These are phyloP conservation scores for Piscicola geometra DNA, from an alignment of 2,888 invertebrate species.

Conservation along the genomic window DNA sequence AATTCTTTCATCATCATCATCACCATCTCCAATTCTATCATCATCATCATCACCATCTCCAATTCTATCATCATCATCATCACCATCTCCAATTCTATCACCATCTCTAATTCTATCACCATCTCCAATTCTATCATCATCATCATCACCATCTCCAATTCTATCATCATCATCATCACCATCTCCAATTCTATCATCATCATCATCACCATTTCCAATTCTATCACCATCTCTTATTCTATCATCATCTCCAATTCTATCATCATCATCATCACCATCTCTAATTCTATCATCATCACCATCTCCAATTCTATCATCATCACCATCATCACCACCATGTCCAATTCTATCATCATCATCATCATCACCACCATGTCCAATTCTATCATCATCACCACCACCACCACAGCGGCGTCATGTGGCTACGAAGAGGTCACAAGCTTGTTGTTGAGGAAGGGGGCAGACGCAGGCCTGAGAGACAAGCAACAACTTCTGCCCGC, in stretches of 20 bases:
- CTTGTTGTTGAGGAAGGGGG: slow-evolving; percentile 1
- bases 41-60: too few relatives aligned
- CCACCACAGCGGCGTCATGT: slow-evolving; percentile 20
- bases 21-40: too few relatives aligned
- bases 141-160: too few relatives aligned
- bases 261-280: slow-evolving; percentile 6
- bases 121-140: too few relatives aligned
- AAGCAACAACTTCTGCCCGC: neutral
- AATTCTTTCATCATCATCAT: too few relatives aligned
- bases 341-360: too few relatives aligned
- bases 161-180: too few relatives aligned
- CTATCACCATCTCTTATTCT: slow-evolving; percentile 16
- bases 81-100: too few relatives aligned
- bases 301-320: neutral
- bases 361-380: neutral
- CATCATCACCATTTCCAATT: neutral
- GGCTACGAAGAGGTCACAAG: slow-evolving; percentile 5
- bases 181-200: too few relatives aligned
- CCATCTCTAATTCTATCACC: too few relatives aligned
- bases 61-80: too few relatives aligned
- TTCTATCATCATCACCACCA: neutral
- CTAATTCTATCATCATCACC: neutral
- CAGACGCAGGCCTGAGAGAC: slow-evolving; percentile 19
- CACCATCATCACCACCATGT: neutral
- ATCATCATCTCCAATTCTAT: neutral